Conservation (phyloP, 2,113 vertebrate species). For the Eonycteris spelaea region DNA sequence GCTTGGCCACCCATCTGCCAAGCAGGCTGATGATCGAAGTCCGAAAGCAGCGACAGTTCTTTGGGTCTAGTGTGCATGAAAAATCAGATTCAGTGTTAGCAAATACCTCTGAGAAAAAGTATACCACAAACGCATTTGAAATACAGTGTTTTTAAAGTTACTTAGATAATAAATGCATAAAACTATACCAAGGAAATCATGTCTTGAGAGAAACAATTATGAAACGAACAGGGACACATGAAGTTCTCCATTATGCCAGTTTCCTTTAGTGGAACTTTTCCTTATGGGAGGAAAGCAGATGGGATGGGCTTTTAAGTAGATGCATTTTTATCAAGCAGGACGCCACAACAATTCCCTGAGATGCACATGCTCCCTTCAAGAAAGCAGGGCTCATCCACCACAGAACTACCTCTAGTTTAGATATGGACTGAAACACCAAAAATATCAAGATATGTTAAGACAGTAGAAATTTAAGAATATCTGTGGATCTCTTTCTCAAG, state of each 20-base stretch:
- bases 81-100: background rate
- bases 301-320: background rate
- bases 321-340: background rate
- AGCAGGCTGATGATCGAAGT: background rate
- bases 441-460: background rate
- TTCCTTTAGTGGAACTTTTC: background rate
- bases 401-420: background rate
- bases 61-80: background rate
- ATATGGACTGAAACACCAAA: background rate
- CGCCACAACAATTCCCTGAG: background rate
- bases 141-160: background rate
- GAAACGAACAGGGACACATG: background rate
- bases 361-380: background rate
- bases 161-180: background rate
- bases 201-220: background rate
- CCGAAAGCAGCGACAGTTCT: background rate
- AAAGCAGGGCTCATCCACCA: background rate
- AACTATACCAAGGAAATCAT: background rate
- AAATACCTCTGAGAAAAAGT: slow-evolving; percentile 23
- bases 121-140: background rate
- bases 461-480: background rate
- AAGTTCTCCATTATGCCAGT: background rate
- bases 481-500: background rate
- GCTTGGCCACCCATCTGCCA: background rate
- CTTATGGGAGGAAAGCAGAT: background rate